Conservation (phyloP, 2,888 invertebrate species). For the Galerucella calmariensis region DNA sequence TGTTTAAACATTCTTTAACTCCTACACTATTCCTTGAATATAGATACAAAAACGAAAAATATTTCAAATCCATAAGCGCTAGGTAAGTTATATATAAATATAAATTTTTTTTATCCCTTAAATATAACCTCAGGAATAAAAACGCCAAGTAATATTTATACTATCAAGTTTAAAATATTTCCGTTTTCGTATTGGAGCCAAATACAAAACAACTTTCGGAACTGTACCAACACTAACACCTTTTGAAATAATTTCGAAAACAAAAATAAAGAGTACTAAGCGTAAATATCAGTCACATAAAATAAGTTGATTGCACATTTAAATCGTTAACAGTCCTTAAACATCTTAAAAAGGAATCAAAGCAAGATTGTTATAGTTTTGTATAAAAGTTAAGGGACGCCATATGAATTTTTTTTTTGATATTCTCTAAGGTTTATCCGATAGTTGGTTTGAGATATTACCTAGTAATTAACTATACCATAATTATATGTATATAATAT, state of each 20-base stretch:
- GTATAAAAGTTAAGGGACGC: constrained; percentile 65
- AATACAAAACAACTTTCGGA: too few species aligned
- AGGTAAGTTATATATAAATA: too few species aligned
- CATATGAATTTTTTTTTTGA: constrained; percentile 60
- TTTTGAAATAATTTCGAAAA: constrained; percentile 31
- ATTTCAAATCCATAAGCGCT: too few species aligned
- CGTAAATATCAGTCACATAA: constrained; percentile 47
- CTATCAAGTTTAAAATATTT: too few species aligned
- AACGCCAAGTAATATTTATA: too few species aligned
- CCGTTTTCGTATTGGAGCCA: too few species aligned
- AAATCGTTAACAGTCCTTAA: constrained; percentile 41
- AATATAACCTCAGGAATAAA: too few species aligned
- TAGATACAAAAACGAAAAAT: too few species aligned
- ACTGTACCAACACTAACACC: constrained; percentile 22
- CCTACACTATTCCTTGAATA: too few species aligned
- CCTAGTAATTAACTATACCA: constrained; percentile 63
- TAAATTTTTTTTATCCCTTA: too few species aligned
- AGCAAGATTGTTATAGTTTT: constrained; percentile 50
- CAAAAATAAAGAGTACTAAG: constrained; percentile 34
- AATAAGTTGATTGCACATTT: constrained; percentile 45
- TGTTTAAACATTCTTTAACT: too few species aligned
- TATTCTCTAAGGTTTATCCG: constrained; percentile 59
- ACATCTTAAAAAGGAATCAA: constrained; percentile 39
- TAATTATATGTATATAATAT: constrained; percentile 64
- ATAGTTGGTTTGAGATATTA: constrained; percentile 61